These are phyloP conservation scores for cattle (Bos taurus) DNA, from an alignment of 2,113 vertebrate species.

Conservation along the genomic window ARS-UCD2.0 NC_037357.1:105426001-105426500, in stretches of 20 bases:
- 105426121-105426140: not conserved
- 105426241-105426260: not conserved
- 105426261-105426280: not conserved
- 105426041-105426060: not conserved
- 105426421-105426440: not conserved
- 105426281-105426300: not conserved
- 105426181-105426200: not conserved
- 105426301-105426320: not conserved
- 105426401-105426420: not conserved
- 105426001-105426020: not conserved
- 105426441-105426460: not conserved
- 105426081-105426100: not conserved
- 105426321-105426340: not conserved
- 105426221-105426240: not conserved
- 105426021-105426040: not conserved
- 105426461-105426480: not conserved
- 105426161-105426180: not conserved
- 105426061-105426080: not conserved
- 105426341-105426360: not conserved
- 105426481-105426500: not conserved
- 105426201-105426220: not conserved
- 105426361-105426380: not conserved
- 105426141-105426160: not conserved
- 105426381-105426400: not conserved
- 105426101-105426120: not conserved